Base-by-base conservation (phyloP, 2,888 invertebrate species). In the Apoderus coryli region DNA sequence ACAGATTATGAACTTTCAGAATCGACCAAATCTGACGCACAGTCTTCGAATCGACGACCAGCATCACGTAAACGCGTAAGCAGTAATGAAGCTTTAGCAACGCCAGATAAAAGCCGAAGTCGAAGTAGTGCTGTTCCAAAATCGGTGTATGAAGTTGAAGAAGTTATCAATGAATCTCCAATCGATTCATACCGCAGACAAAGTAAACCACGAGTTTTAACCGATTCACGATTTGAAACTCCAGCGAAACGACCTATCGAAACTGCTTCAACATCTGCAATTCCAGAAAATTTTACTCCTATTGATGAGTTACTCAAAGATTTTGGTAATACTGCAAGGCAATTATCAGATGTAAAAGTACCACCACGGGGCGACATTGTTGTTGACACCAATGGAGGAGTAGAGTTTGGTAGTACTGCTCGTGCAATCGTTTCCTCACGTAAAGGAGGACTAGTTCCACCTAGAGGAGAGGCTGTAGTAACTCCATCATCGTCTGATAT, bases 151-250 rank as follows among this genome's bases (percentile, higher is more conserved):
- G 54, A 56, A 41, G 57, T 58, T n/a, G 41, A 53, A 40, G 58
- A 58, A 47, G 29, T 45, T 4, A 35, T 57, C 4, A 55, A 59
- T 29, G 58, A 59, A 25, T 46, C 51, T 27, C 54, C 56, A 5
- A 44, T 47, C 33, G 48, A 50, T 31, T 39, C 47, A 3, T 40
- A 41, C 10, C 41, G 40, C 29, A 44, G 45, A 35, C 40, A 43
- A 10, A 42, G 43, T 12, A 52, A 48, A 37, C 42, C 54, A 1
- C 44, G 50, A 33, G 52, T 54, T 12, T 36, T 54, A 14, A 52
- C 54, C 3, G 56, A 57, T 43, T 47, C 37, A 7, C 43, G 42
- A 38, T 54, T 50, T 36, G 54, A 52, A 41, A 19, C 19, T 7
- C n/a, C 19, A 6, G 7, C 28, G 7, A 3, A 33, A 24, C 15